Conservation (phyloP, 2,888 invertebrate species). For the Alsophila aescularia region DNA sequence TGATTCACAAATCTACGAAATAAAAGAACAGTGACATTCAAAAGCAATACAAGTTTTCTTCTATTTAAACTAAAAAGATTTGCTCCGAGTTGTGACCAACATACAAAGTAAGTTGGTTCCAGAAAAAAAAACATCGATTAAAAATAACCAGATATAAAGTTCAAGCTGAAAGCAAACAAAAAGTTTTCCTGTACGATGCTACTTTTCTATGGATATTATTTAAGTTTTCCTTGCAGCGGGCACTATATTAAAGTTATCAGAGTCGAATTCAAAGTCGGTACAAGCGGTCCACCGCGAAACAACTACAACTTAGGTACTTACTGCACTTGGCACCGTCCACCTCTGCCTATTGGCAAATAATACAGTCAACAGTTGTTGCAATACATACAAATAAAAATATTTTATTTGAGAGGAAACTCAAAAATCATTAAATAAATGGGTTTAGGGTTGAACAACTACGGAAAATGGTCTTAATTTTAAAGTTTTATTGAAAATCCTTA, state of each 20-base stretch:
- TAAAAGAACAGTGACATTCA: too few relatives aligned
- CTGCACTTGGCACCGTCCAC: constrained; percentile 72
- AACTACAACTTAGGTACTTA: constrained; percentile 61
- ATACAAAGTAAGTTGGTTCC: too few relatives aligned
- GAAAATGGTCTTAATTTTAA: constrained; percentile 35
- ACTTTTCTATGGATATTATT: constrained; percentile 77
- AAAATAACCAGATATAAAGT: constrained; percentile 68
- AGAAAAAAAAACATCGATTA: too few relatives aligned
- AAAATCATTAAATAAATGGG: constrained; percentile 23
- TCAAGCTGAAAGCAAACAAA: constrained; percentile 68
- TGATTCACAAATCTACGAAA: too few relatives aligned
- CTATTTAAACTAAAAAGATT: constrained; percentile 44
- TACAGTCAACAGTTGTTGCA: constrained; percentile 69
- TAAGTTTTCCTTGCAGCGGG: constrained; percentile 69
- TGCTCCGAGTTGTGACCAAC: constrained; percentile 39
- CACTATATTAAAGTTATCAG: constrained; percentile 74
- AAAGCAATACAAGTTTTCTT: too few relatives aligned
- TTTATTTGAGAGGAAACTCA: constrained; percentile 27
- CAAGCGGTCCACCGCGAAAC: constrained; percentile 74
- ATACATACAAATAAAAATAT: constrained; percentile 39
- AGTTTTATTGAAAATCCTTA: constrained; percentile 49
- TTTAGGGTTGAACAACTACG: constrained; percentile 20
- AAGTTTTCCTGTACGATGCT: constrained; percentile 70
- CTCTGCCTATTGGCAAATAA: constrained; percentile 74
- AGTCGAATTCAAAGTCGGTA: constrained; percentile 71